Evolutionary conservation across 2,113 vertebrate genomes (phyloP).

Genomic region (Labeo catla): DNA sequence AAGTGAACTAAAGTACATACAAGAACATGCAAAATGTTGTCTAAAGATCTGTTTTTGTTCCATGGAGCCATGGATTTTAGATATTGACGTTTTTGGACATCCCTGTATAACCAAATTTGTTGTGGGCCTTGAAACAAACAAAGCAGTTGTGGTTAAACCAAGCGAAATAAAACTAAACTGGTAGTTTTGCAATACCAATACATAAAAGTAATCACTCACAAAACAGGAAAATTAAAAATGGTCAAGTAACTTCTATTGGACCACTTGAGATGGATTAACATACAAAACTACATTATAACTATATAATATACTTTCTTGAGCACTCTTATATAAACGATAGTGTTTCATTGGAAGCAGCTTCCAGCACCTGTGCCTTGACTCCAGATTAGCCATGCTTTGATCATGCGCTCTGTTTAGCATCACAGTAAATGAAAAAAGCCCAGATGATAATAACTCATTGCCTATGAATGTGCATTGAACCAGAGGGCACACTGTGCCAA

Average conservation of each 20-base stretch:
- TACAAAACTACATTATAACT: not conserved
- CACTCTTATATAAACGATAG: not conserved
- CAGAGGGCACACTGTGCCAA: conserved; percentile 42
- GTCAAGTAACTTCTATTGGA: not conserved
- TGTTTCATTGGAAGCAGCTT: not conserved
- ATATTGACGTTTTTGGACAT: not conserved
- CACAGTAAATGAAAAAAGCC: conserved; percentile 47
- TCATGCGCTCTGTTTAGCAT: conserved; percentile 57
- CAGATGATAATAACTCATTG: conserved; percentile 55
- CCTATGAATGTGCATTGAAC: conserved; percentile 53
- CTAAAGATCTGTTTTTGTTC: not conserved
- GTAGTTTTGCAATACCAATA: not conserved
- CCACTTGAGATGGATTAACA: not conserved
- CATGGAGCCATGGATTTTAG: not conserved
- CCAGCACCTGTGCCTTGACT: conserved; percentile 51
- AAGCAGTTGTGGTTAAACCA: not conserved
- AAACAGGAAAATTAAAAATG: not conserved
- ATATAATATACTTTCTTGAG: not conserved
- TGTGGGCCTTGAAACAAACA: not conserved
- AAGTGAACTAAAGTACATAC: not conserved
- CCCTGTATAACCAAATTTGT: not conserved
- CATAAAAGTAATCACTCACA: not conserved
- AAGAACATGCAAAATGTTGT: not conserved
- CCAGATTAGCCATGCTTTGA: conserved; percentile 54
- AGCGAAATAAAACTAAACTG: not conserved